These are phyloP conservation scores for Athalia cordata DNA, from an alignment of 2,888 invertebrate genomes.

Conservation along the genomic window DNA sequence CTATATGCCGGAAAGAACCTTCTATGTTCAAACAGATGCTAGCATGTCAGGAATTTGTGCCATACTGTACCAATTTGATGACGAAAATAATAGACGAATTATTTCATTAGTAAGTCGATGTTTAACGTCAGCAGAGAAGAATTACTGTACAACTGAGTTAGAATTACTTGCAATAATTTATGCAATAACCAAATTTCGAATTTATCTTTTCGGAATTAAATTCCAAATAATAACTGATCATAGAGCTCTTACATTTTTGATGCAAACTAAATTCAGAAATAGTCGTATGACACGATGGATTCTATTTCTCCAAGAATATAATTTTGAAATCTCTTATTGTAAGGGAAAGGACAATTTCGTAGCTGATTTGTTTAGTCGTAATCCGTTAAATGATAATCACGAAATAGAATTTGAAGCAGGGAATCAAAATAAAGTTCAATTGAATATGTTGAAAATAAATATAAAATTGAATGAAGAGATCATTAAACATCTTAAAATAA, in stretches of 20 bases:
- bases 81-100: constrained; percentile 29
- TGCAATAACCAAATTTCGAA: constrained; percentile 39
- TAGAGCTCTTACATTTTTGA: neutral
- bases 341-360: constrained; percentile 42
- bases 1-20: neutral
- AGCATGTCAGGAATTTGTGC: neutral
- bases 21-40: neutral
- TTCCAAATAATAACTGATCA: constrained; percentile 10
- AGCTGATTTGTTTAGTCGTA: constrained; percentile 47
- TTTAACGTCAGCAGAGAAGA: neutral
- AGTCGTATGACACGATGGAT: constrained; percentile 1
- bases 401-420: constrained; percentile 25
- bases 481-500: neutral
- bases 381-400: neutral
- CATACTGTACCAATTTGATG: constrained; percentile 25
- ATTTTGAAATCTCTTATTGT: constrained; percentile 43
- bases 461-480: neutral
- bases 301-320: constrained; percentile 41
- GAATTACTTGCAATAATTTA: constrained; percentile 46
- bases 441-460: too few relatives aligned
- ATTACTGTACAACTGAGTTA: constrained; percentile 41
- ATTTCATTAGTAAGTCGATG: constrained; percentile 45
- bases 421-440: neutral
- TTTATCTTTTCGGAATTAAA: constrained; percentile 21
- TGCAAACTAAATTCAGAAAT: neutral